Evolutionary conservation across 1,140 invertebrate genomes (phyloP).

Genomic region (Drosophila simulans): DNA sequence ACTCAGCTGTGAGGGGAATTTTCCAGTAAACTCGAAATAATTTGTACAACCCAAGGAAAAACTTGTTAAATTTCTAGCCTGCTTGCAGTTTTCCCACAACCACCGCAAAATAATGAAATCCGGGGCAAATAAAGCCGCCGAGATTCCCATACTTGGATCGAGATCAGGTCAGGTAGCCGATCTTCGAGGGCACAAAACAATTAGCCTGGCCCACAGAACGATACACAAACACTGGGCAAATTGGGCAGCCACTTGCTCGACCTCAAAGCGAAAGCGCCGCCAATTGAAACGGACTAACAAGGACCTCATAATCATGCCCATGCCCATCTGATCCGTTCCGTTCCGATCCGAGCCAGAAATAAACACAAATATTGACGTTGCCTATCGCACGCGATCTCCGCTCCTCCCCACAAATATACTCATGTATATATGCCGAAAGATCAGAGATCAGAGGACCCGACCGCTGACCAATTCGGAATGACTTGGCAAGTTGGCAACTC

Average conservation of each 20-base stretch:
- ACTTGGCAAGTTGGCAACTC: constrained; percentile 68
- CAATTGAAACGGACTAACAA: constrained; percentile 59
- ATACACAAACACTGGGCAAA: constrained; percentile 72
- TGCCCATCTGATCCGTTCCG: constrained; percentile 25
- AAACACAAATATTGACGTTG: constrained; percentile 83
- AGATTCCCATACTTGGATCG: constrained; percentile 6
- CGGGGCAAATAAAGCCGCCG: constrained; percentile 42
- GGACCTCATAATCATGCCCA: constrained; percentile 56
- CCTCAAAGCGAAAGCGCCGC: constrained; percentile 55
- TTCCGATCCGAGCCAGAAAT: constrained; percentile 28
- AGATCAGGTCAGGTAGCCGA: constrained; percentile 48
- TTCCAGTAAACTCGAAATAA: constrained; percentile 19
- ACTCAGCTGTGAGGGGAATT: too few species aligned
- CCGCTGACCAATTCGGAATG: constrained; percentile 62
- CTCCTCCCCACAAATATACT: constrained; percentile 11
- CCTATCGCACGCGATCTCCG: constrained; percentile 80
- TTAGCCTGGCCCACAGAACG: constrained; percentile 70
- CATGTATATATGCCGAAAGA: neutral
- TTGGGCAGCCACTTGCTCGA: constrained; percentile 74
- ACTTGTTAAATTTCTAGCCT: constrained; percentile 58
- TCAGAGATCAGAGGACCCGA: constrained; percentile 24
- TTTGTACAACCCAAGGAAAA: neutral
- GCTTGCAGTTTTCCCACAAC: constrained; percentile 59
- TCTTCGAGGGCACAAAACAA: constrained; percentile 64
- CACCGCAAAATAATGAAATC: constrained; percentile 27